A percentile compares a stretch with the other conserved stretches of the same genome.
These are phyloP conservation scores for Platygyra sinensis DNA, from an alignment of 64 coral and sea anemone species.

Conservation along the genomic window DNA sequence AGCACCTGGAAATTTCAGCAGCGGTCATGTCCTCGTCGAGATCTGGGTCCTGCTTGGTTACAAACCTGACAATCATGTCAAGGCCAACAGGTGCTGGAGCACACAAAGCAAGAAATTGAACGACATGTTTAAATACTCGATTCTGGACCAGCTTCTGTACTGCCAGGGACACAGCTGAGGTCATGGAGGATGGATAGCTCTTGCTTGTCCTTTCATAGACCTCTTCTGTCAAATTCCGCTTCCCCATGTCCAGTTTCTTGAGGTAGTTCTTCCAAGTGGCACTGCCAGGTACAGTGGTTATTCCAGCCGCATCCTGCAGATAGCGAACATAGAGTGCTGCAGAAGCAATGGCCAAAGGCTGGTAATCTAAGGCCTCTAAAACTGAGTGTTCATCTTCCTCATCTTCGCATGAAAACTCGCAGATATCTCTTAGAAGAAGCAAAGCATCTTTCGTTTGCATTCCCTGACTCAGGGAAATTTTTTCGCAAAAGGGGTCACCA, in stretches of 20 bases:
- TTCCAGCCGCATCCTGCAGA: background rate
- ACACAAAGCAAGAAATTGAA: background rate
- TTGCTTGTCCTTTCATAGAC: background rate
- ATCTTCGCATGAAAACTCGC: background rate
- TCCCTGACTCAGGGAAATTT: background rate
- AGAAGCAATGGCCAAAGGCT: conserved; percentile 23
- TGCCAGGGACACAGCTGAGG: background rate
- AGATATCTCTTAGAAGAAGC: background rate
- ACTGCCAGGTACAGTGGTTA: background rate
- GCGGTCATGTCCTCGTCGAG: background rate
- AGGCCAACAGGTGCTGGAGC: background rate
- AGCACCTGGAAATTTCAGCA: conserved; percentile 15
- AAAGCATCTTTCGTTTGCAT: background rate
- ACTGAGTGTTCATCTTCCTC: background rate
- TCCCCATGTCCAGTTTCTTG: background rate
- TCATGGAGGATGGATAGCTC: background rate
- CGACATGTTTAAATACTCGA: background rate
- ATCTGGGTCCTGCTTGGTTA: background rate
- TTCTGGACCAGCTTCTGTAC: background rate
- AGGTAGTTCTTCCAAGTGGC: background rate
- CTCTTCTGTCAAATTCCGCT: background rate
- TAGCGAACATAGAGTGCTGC: conserved; percentile 6
- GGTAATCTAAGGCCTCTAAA: background rate
- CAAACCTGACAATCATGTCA: conserved; percentile 7
- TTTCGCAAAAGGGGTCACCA: background rate